Conservation (phyloP, 2,888 invertebrate species). For the Hipparchia semele region DNA sequence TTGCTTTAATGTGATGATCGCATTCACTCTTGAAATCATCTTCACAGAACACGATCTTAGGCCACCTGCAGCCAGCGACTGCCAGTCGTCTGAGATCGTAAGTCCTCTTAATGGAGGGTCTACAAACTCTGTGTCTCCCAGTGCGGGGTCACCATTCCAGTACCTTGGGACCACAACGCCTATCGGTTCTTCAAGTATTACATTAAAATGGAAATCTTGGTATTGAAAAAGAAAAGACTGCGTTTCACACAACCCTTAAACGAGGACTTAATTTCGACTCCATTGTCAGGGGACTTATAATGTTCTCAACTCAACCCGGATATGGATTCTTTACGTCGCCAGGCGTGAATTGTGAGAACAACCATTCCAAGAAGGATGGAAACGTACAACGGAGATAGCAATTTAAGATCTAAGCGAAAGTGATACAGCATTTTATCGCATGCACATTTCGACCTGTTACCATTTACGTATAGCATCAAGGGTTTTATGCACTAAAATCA, state of each 20-base stretch:
- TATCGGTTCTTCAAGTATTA: no score
- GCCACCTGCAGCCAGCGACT: no score
- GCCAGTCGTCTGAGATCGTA: no score
- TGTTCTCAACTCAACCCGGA: slow-evolving; percentile 40
- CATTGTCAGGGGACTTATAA: slow-evolving; percentile 37
- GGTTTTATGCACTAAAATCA: slow-evolving; percentile 63
- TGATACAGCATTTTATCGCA: slow-evolving; percentile 29
- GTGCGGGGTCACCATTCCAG: no score
- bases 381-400: slow-evolving; percentile 15
- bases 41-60: no score
- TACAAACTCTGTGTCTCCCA: no score
- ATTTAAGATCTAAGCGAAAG: slow-evolving; percentile 27
- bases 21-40: no score
- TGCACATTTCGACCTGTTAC: slow-evolving; percentile 40
- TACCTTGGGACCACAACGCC: no score
- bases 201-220: no score
- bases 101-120: no score
- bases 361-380: slow-evolving; percentile 12
- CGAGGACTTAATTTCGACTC: slow-evolving; percentile 29
- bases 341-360: slow-evolving; percentile 25
- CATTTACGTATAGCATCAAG: slow-evolving; percentile 29
- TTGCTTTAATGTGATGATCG: no score
- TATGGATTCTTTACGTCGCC: slow-evolving; percentile 48
- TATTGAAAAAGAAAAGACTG: neutral
- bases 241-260: slow-evolving; percentile 2